Conservation (phyloP, 2,797 vertebrate genomes). For the Natrix natrix region DNA sequence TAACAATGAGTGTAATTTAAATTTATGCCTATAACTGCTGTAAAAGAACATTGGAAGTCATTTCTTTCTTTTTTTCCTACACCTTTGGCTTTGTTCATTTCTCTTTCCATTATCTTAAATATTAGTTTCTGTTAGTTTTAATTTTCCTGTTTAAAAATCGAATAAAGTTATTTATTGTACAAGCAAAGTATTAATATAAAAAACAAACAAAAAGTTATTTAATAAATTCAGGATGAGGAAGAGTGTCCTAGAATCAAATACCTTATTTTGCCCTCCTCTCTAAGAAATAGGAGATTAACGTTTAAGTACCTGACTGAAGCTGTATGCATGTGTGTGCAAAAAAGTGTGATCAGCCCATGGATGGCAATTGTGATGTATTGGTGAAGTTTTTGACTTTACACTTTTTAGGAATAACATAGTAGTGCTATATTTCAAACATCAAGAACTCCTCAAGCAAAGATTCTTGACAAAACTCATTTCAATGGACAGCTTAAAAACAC, state of each 20-base stretch:
- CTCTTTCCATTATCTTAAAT: neutral
- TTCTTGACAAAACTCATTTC: constrained; percentile 40
- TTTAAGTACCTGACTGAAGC: neutral
- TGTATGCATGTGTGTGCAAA: neutral
- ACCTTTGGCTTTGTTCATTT: neutral
- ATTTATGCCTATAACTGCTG: neutral
- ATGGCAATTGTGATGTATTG: neutral
- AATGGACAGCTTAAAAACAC: constrained; percentile 49
- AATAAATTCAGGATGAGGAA: neutral
- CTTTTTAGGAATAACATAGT: neutral
- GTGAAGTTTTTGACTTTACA: neutral
- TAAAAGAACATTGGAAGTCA: neutral
- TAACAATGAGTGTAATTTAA: neutral
- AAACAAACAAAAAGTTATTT: neutral
- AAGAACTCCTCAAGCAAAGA: neutral
- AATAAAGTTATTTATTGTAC: neutral
- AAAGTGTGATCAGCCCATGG: neutral
- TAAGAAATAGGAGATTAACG: neutral
- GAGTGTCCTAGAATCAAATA: neutral
- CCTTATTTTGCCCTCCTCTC: neutral
- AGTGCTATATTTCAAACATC: neutral
- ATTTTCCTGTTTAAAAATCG: neutral
- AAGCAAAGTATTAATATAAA: neutral
- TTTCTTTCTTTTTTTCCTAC: neutral
- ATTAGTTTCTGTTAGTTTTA: neutral